Evolutionary conservation across 2,888 invertebrate species (phyloP).

Genomic region (Sipunculus nudus): DNA sequence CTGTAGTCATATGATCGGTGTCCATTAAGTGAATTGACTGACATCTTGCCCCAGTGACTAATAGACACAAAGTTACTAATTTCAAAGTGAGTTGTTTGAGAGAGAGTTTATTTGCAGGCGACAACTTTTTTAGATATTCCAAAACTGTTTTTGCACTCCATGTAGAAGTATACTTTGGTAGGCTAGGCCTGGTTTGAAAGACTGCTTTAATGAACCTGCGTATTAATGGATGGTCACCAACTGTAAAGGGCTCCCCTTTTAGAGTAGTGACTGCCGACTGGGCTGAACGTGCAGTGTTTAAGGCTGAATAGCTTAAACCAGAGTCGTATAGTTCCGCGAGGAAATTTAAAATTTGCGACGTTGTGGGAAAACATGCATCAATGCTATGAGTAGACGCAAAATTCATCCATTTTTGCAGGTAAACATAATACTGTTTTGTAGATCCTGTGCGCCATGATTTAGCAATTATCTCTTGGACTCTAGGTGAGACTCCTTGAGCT

Average conservation of each 20-base stretch:
- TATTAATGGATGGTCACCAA: background rate
- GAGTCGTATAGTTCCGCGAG: conserved; percentile 7
- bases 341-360: conserved; percentile 12
- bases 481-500: background rate
- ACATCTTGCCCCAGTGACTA: background rate
- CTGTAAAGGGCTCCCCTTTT: background rate
- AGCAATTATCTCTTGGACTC: background rate
- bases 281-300: conserved; percentile 21
- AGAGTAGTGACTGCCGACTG: background rate
- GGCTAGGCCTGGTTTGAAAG: background rate
- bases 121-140: background rate
- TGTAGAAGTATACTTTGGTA: background rate
- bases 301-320: conserved; percentile 11
- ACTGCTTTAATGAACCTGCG: background rate
- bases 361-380: no score
- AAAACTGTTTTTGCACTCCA: conserved; percentile 4
- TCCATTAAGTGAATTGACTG: no score
- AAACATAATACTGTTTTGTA: conserved; percentile 15
- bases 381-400: conserved; percentile 20
- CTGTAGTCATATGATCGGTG: no score
- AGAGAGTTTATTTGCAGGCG: background rate
- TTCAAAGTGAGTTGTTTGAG: background rate
- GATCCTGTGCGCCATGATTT: conserved; percentile 19
- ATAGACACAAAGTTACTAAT: background rate
- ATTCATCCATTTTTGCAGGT: conserved; percentile 21